Percentiles rank a stretch among this genome's conserved stretches.
These are phyloP conservation scores for Takifugu ocellatus DNA, from an alignment of 2,797 vertebrate species.

Conservation along the genomic window DNA sequence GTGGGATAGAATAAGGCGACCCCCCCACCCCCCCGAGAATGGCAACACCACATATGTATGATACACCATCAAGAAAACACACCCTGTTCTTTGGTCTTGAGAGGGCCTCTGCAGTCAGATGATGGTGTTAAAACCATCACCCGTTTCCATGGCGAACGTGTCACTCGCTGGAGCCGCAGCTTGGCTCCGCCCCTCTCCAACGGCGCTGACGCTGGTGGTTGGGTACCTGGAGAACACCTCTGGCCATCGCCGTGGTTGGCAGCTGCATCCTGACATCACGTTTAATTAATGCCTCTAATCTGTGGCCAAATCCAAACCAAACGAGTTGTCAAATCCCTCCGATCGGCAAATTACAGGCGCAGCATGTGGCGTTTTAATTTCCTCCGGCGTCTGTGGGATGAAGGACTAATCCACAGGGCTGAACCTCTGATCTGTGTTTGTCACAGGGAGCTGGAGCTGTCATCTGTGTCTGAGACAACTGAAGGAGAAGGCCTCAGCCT, in stretches of 20 bases:
- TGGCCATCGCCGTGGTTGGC: neutral
- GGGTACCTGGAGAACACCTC: conserved; percentile 18
- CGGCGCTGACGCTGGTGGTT: conserved; percentile 13
- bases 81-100: conserved; percentile 33
- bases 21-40: too few species aligned
- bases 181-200: conserved; percentile 53
- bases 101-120: conserved; percentile 51
- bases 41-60: too few species aligned
- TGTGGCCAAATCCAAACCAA: conserved; percentile 36
- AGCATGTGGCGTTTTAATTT: conserved; percentile 64
- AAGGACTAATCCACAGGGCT: conserved; percentile 60
- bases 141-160: conserved; percentile 72
- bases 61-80: too few species aligned
- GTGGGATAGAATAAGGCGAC: too few species aligned
- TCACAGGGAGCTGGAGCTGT: conserved; percentile 91
- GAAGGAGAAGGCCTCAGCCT: conserved; percentile 93
- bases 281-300: conserved; percentile 65
- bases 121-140: conserved; percentile 43
- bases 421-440: conserved; percentile 49
- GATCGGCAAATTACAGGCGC: conserved; percentile 35
- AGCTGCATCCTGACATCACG: conserved; percentile 33
- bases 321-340: conserved; percentile 54
- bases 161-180: conserved; percentile 53
- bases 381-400: conserved; percentile 57
- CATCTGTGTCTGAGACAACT: conserved; percentile 91